phyloP scores from a whole-genome alignment of 2,888 invertebrate genomes.

The Folsomia candida region DNA sequence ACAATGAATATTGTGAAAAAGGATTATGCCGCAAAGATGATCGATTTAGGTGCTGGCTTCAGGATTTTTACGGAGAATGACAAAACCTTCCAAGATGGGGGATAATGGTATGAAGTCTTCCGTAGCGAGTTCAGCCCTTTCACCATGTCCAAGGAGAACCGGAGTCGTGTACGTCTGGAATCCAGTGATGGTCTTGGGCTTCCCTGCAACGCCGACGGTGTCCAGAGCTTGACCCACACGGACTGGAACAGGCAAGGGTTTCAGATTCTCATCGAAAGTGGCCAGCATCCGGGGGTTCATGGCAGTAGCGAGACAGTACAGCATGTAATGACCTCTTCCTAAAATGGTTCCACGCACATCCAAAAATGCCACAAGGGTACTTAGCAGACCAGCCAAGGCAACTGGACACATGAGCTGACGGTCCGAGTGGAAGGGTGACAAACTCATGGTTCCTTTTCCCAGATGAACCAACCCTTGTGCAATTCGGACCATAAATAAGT shows the following conservation, averaged over 20 bases:
- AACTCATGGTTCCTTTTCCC: conserved; percentile 96
- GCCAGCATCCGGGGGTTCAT: conserved; percentile 99
- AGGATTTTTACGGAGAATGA: conserved; percentile 91
- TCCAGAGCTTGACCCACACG: conserved; percentile 92
- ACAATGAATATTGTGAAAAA: no score
- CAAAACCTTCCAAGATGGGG: conserved; percentile 98
- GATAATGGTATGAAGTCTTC: conserved; percentile 94
- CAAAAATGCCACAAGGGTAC: conserved; percentile 89
- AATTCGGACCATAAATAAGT: conserved; percentile 94
- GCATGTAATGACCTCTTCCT: conserved; percentile 91
- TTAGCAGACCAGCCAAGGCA: conserved; percentile 90
- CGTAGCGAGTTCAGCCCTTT: conserved; percentile 94
- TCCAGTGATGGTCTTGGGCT: conserved; percentile 98
- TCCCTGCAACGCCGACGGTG: conserved; percentile 98
- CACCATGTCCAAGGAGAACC: conserved; percentile 91
- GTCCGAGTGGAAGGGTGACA: conserved; percentile 96
- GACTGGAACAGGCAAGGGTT: conserved; percentile 89
- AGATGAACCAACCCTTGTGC: conserved; percentile 96
- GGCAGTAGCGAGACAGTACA: conserved; percentile 92
- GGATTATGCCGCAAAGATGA: no score
- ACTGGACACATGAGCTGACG: conserved; percentile 91
- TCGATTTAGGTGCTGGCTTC: conserved; percentile 54
- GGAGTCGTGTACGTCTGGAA: conserved; percentile 99
- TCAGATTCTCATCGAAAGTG: conserved; percentile 92
- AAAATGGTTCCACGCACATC: conserved; percentile 74